Evolutionary conservation across 2,888 invertebrate genomes (phyloP), one percentile per base, ranked within the genome.

Genomic region (Lordiphosa andalusiaca): DNA sequence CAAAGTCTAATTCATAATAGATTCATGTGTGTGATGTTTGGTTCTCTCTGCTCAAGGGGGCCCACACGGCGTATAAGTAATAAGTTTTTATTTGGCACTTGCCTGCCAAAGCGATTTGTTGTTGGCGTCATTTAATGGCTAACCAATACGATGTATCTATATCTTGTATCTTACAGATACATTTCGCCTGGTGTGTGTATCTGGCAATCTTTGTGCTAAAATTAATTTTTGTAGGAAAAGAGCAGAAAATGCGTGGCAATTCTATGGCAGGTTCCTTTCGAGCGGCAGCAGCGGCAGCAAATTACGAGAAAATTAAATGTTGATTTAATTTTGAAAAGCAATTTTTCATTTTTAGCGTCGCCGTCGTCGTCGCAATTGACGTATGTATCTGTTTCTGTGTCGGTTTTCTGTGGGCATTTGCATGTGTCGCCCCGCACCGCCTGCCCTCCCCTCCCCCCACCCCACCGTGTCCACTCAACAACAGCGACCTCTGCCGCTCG

Each of bases 201-300:
- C 76, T 85, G 81, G 51, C 73, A 73, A 78, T 78, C 84, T 82
- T 71, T 78, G 76, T 82, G 76, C 76, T 78, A 85, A 78, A 78
- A 85, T 85, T 78, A 78, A 78, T 81, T 85, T 85, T 44, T 76
- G 82, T 78, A 73, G 81, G 81, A 84, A 85, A 84, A 84, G 84
- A 44, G 30, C 44, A 30, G 44, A 25, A 44, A 30, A 44, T 19
- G 37, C 42, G 30, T 30, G 30, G 21, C 19, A 40, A 44, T 44
- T 44, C 30, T 44, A 30, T 23, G 33, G 44, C 44, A 30, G 30
- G 30, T 30, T 30, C 30, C 30, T 30, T 30, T 30, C 30, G 30
- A 30, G 30, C 23, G 23, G 23, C 23, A 23, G 23, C 76, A 83
- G 85, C 19, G 4, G 19, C 19, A 19, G 19, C 85, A 76, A 85